These are phyloP conservation scores for Tethya wilhelma DNA, from an alignment of 37 sponge, comb jelly and placozoan genomes.

Conservation along the genomic window DNA sequence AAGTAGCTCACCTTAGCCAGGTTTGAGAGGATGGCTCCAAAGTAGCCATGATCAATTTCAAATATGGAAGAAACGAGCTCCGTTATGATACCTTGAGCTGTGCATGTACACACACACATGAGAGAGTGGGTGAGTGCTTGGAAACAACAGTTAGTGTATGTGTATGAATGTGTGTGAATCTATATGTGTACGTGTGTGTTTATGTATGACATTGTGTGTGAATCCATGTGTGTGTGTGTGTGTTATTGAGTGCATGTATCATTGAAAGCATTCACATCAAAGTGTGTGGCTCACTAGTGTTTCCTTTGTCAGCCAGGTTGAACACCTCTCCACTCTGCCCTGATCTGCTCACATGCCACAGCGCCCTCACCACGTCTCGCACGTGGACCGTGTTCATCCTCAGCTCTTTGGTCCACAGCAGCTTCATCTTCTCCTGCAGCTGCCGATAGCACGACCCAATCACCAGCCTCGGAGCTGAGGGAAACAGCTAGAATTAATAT, in stretches of 20 bases:
- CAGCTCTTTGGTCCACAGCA: slow-evolving; percentile 95
- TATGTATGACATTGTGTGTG: too few species aligned
- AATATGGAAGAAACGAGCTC: slow-evolving; percentile 76
- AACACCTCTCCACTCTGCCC: slow-evolving; percentile 73
- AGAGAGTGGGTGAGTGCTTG: too few species aligned
- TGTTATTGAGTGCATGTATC: too few species aligned
- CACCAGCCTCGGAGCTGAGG: slow-evolving; percentile 72
- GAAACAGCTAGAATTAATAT: background rate
- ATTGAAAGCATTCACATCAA: too few species aligned
- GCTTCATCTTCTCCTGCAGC: slow-evolving; percentile 86
- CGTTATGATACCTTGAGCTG: slow-evolving; percentile 81
- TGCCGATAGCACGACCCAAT: slow-evolving; percentile 80
- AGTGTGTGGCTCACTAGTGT: slow-evolving; percentile 90
- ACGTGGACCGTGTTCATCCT: slow-evolving; percentile 97
- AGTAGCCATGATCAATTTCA: slow-evolving; percentile 85
- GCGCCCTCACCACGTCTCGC: slow-evolving; percentile 82
- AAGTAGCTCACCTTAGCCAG: slow-evolving; percentile 75
- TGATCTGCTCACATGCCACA: slow-evolving; percentile 73
- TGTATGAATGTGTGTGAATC: too few species aligned
- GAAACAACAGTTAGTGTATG: too few species aligned
- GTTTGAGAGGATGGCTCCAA: slow-evolving; percentile 87
- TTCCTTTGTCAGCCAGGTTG: slow-evolving; percentile 93
- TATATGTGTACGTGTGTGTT: too few species aligned
- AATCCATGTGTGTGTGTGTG: too few species aligned
- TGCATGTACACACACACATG: too few species aligned